Percentiles rank a stretch among this genome's conserved stretches.
Evolutionary conservation across 2,113 vertebrate genomes (phyloP).

Genomic region (Dromiciops gliroides): DNA sequence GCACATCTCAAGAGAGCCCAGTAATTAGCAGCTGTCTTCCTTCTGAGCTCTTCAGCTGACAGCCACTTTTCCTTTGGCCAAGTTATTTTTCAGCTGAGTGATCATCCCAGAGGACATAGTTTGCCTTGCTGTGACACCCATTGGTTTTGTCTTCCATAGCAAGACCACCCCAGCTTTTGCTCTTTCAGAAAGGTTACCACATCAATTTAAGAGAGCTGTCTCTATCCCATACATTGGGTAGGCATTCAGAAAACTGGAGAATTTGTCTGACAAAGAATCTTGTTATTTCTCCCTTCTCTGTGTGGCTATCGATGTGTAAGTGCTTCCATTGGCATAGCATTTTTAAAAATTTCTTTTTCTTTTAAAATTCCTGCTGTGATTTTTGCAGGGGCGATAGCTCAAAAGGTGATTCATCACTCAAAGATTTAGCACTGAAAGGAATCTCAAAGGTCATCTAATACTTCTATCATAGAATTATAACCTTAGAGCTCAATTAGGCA

Average conservation of each 20-base stretch:
- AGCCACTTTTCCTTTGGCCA: slow-evolving; percentile 38
- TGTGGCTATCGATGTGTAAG: not conserved
- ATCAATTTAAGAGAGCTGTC: slow-evolving; percentile 3
- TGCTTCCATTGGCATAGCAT: not conserved
- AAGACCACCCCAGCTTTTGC: slow-evolving; percentile 16
- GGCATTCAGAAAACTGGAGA: not conserved
- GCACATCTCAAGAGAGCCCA: slow-evolving; percentile 44
- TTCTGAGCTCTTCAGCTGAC: slow-evolving; percentile 26
- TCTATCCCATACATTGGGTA: not conserved
- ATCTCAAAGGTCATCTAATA: not conserved
- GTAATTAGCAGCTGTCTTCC: slow-evolving; percentile 45
- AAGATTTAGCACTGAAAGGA: not conserved
- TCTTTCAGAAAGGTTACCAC: not conserved
- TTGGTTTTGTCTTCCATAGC: slow-evolving; percentile 26
- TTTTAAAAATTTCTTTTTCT: not conserved
- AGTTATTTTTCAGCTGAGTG: slow-evolving; percentile 54
- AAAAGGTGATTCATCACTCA: not conserved
- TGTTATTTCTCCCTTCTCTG: not conserved
- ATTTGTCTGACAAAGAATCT: not conserved
- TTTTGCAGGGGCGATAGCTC: slow-evolving; percentile 2
- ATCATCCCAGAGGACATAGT: slow-evolving; percentile 12
- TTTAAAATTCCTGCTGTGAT: not conserved
- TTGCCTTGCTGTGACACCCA: slow-evolving; percentile 22
- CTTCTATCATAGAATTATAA: not conserved
- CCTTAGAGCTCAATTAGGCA: not conserved